Evolutionary conservation across 2,113 vertebrate genomes (phyloP), one percentile per base, ranked within the genome.

Genomic region (Microtus ochrogaster): DNA sequence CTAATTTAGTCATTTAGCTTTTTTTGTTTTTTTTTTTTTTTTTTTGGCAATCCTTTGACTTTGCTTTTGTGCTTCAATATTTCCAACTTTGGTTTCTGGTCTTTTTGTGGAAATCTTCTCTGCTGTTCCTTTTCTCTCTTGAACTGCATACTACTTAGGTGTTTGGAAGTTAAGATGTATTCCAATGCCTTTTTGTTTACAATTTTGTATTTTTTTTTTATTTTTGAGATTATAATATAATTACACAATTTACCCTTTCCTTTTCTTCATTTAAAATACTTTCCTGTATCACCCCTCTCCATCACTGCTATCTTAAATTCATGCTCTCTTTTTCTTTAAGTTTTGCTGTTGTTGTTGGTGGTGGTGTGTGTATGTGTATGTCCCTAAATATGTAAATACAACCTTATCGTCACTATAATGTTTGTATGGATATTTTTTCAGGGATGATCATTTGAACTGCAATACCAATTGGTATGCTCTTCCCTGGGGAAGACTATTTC

Each of bases 21-120:
- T 95, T 96, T 76, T 90, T 47, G 39, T 58, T 58, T 95, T 95
- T 96, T 76, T 90, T 47, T n/a, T n/a, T n/a, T 58, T 58, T 95
- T 95, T 96, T 76, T 90, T 47, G 39, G 30, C 13, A 84, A 14
- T 92, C 52, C 17, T 96, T 91, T 93, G 90, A 90, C 41, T 92
- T 84, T 92, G 47, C 6, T 47, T 86, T 52, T 87, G 44, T 49
- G 63, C 39, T 89, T 90, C n/a, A 28, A 21, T 81, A 68, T 49
- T 74, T 76, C 3, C 39, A 77, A 47, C 92, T 89, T 36, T 89
- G 22, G 39, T 61, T 68, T 92, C 33, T 77, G 58, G 65, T 73
- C 28, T 16, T 91, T 95, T 90, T 55, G 30, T 14, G 81, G 24
- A 2, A 41, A 28, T 92, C 10, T 93, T 91, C 79, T 9, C 22